Evolutionary conservation across 2,888 invertebrate species (phyloP), one percentile per base, ranked within the genome.

Genomic region (Spodoptera picta): DNA sequence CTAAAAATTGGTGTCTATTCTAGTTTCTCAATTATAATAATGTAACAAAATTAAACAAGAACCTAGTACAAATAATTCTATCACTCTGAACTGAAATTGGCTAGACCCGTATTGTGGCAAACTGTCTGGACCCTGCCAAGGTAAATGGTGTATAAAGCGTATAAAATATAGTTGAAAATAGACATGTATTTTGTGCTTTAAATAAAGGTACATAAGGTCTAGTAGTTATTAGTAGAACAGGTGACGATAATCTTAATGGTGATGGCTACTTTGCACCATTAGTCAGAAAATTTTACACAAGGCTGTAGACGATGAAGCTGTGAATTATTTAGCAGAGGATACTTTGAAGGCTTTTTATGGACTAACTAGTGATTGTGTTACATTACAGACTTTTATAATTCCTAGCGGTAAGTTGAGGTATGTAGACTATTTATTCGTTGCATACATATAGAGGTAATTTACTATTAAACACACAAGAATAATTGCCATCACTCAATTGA

Each of bases 51-150:
- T 67, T 60, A 48, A 67, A 67, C 36, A 44, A 44, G 23, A 12
- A n/a, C 43, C 48, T 51, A 23, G 48, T 51, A 67, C 60, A 65
- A 65, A 65, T 65, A 67, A 68, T 65, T 47, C 41, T 9, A 23
- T 11, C 27, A 60, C 48, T 48, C 51, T 49, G 49, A 44, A 67
- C 60, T 65, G 10, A 52, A 65, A 67, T 52, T 52, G 68, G 52
- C 52, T 44, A 48, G 60, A 67, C 65, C 68, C 65, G 60, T 68
- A 65, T 65, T 65, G 68, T 60, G 65, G 65, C 68, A 67, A 68
- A 65, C 52, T 9, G 41, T 60, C 44, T 60, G 60, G 65, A 67
- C 65, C 68, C 60, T 67, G 52, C 3, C 44, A 60, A 65, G 44
- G 48, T 27, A 65, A 60, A 67, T 42, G 52, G 14, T 44, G 67